Percentiles rank a stretch among this genome's conserved stretches.
These are phyloP conservation scores for Cylindroiulus punctatus DNA, from an alignment of 2,888 invertebrate species.

Conservation along the genomic window DNA sequence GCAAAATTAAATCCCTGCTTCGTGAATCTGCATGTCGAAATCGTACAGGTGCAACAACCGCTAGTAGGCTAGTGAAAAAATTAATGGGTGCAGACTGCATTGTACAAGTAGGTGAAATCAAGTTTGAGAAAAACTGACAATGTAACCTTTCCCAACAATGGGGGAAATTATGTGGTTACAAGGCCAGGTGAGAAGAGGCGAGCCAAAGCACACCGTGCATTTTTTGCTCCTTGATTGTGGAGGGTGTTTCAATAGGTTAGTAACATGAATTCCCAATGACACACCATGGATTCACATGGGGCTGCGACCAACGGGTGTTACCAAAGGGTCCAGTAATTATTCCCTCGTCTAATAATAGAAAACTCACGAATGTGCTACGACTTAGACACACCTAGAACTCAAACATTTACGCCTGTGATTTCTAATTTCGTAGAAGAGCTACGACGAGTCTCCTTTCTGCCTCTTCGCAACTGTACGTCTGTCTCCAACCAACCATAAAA, in stretches of 20 bases:
- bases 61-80: not conserved
- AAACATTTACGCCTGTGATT: not conserved
- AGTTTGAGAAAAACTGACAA: conserved; percentile 28
- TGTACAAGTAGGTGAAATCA: conserved; percentile 25
- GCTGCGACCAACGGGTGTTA: not conserved
- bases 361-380: too few relatives aligned
- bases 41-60: conserved; percentile 7
- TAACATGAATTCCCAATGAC: not conserved
- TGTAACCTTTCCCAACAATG: conserved; percentile 3
- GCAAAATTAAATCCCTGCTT: not conserved
- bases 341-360: too few relatives aligned
- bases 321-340: not conserved
- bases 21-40: not conserved
- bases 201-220: not conserved
- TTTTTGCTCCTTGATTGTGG: not conserved
- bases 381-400: not conserved
- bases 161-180: not conserved
- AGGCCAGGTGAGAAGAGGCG: not conserved
- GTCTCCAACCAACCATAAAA: not conserved
- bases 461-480: not conserved
- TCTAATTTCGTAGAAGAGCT: not conserved
- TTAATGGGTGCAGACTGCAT: not conserved
- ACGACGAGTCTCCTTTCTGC: not conserved
- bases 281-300: not conserved
- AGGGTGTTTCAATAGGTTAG: not conserved